These are phyloP conservation scores for Takifugu rubripes DNA, from an alignment of 2,797 vertebrate genomes.

Conservation along the genomic window DNA sequence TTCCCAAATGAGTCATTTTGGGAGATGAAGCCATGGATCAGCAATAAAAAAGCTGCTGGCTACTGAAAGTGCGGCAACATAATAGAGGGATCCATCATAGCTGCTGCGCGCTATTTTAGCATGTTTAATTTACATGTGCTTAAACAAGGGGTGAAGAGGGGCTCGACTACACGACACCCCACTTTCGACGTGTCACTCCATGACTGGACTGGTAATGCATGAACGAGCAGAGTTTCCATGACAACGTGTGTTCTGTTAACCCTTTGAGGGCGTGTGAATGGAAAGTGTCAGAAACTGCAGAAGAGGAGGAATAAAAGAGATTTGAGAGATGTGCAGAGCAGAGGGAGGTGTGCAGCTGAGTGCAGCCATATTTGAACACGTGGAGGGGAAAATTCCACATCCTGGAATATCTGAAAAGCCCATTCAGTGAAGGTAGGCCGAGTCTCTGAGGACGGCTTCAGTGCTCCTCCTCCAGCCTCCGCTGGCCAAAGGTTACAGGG, in stretches of 20 bases:
- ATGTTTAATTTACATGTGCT: conserved; percentile 24
- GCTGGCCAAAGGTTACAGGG: conserved; percentile 38
- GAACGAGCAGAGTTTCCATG: conserved; percentile 33
- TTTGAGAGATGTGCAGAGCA: not conserved
- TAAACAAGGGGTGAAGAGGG: not conserved
- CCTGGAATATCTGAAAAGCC: conserved; percentile 9
- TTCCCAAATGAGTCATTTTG: conserved; percentile 29
- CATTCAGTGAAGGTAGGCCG: too few species aligned
- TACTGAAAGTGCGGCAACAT: not conserved
- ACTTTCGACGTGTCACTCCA: conserved; percentile 14
- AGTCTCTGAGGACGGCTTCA: not conserved
- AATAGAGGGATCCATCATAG: conserved; percentile 6
- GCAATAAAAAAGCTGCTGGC: conserved; percentile 7
- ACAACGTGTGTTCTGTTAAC: conserved; percentile 14
- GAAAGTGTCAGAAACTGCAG: not conserved
- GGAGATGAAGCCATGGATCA: conserved; percentile 20
- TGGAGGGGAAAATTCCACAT: not conserved
- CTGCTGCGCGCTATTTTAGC: conserved; percentile 26
- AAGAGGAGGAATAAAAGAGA: not conserved
- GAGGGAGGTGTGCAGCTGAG: conserved; percentile 4
- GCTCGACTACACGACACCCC: conserved; percentile 21
- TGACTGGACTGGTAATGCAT: conserved; percentile 4
- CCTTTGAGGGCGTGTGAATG: not conserved
- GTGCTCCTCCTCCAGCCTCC: conserved; percentile 21
- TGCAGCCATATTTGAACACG: not conserved